phyloP scores from a whole-genome alignment of 2,113 vertebrate species.

The Cranoglanis bouderius region DNA sequence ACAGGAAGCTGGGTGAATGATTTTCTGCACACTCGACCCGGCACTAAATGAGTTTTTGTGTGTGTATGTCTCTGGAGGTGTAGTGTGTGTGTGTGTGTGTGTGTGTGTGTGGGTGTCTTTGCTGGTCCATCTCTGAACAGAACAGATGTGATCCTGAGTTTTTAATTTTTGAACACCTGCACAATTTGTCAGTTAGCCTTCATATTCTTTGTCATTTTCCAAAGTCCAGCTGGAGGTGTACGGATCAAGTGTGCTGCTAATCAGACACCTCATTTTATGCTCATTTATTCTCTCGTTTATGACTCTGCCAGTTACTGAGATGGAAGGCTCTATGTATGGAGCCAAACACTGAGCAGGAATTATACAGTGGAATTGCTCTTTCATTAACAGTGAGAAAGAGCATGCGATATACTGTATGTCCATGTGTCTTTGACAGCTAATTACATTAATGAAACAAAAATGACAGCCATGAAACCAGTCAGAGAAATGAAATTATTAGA shows the following conservation, averaged over 20 bases:
- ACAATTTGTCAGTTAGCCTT: constrained; percentile 25
- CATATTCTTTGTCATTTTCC: constrained; percentile 7
- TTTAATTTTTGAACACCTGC: constrained; percentile 45
- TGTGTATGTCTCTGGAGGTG: not conserved
- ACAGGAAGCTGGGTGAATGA: constrained; percentile 17
- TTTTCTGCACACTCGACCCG: not conserved
- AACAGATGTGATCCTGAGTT: constrained; percentile 51
- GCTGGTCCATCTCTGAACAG: constrained; percentile 14
- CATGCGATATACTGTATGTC: not conserved
- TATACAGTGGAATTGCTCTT: not conserved
- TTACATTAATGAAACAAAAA: not conserved
- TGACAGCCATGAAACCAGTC: not conserved
- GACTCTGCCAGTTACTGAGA: not conserved
- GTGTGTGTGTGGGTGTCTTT: not conserved
- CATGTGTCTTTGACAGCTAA: not conserved
- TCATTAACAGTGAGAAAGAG: not conserved
- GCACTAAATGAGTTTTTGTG: not conserved
- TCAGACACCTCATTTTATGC: constrained; percentile 17
- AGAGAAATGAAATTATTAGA: not conserved
- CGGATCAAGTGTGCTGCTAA: constrained; percentile 40
- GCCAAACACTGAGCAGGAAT: not conserved
- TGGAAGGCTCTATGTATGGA: not conserved
- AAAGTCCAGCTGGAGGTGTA: constrained; percentile 37
- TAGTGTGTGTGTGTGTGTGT: not conserved
- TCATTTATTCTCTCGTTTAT: not conserved